Evolutionary conservation across 35 echinoderm and acorn worm species (phyloP).

Genomic region (Anneissia japonica): DNA sequence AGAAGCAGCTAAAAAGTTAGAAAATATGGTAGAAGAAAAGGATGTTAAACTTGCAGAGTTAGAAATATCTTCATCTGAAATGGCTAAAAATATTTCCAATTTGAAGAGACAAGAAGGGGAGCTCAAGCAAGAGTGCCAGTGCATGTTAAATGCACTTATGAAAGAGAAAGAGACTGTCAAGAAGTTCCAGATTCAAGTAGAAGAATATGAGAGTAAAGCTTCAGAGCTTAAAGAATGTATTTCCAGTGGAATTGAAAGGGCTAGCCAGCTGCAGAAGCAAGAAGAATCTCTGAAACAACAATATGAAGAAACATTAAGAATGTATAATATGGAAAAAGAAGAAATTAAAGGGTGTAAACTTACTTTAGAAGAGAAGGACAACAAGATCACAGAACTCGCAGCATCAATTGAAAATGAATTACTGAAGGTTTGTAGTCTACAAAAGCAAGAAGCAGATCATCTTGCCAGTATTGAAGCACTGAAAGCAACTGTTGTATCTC

Average conservation of each 20-base stretch:
- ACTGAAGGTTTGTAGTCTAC: background rate
- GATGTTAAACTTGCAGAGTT: slow-evolving; percentile 39
- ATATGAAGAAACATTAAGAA: background rate
- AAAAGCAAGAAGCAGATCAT: slow-evolving; percentile 17
- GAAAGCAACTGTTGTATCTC: slow-evolving; percentile 27
- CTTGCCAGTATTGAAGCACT: slow-evolving; percentile 14
- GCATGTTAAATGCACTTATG: background rate
- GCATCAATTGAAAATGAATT: slow-evolving; percentile 17
- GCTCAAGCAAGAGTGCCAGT: background rate
- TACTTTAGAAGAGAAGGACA: slow-evolving; percentile 26
- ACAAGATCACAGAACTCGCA: slow-evolving; percentile 46
- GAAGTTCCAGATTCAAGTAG: background rate
- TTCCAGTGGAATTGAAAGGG: background rate
- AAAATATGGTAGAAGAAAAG: slow-evolving; percentile 20
- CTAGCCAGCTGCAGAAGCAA: slow-evolving; percentile 1
- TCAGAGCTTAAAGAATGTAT: background rate
- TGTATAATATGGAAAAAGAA: background rate
- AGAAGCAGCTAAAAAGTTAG: slow-evolving; percentile 11
- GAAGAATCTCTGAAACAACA: background rate
- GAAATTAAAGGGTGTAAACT: slow-evolving; percentile 15
- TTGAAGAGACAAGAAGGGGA: background rate
- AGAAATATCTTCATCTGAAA: slow-evolving; percentile 10
- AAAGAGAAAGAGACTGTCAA: background rate
- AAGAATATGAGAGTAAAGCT: background rate
- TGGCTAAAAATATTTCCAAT: background rate